phyloP scores from a whole-genome alignment of 2,113 vertebrate genomes.

The Lophura nycthemera region DNA sequence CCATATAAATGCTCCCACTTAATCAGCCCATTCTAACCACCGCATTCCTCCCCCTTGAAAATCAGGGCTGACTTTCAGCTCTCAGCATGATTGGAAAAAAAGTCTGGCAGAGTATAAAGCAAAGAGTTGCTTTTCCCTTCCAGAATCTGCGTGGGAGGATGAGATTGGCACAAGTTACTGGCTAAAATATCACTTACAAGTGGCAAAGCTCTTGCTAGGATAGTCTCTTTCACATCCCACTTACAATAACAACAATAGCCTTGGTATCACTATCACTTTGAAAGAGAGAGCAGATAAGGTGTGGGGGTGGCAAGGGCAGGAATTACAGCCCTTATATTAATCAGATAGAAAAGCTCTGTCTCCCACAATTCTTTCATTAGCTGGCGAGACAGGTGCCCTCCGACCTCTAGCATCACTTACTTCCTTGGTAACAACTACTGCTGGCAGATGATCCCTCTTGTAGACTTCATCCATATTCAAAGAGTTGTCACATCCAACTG shows the following conservation, averaged over 20 bases:
- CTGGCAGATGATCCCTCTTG: constrained; percentile 76
- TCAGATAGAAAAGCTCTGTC: constrained; percentile 73
- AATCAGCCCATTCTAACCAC: neutral
- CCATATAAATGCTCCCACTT: neutral
- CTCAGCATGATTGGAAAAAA: neutral
- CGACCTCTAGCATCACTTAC: constrained; percentile 73
- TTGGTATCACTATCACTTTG: constrained; percentile 32
- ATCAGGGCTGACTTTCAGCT: constrained; percentile 45
- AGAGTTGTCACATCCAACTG: constrained; percentile 70
- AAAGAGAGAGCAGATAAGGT: constrained; percentile 48
- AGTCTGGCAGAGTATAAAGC: constrained; percentile 20
- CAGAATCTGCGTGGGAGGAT: constrained; percentile 35
- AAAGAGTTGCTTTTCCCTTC: constrained; percentile 23
- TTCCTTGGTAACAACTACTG: constrained; percentile 73
- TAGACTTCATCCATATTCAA: constrained; percentile 78
- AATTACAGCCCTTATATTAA: constrained; percentile 68
- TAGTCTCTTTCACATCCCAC: constrained; percentile 31
- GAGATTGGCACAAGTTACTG: constrained; percentile 29
- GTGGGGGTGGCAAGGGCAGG: constrained; percentile 59
- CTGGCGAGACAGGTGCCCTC: constrained; percentile 69
- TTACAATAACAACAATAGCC: constrained; percentile 14
- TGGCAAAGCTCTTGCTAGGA: constrained; percentile 40
- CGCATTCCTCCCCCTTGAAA: neutral
- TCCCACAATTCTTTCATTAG: constrained; percentile 75
- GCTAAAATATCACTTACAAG: constrained; percentile 37